Evolutionary conservation across 1,140 invertebrate species (phyloP).

Genomic region (Caenorhabditis briggsae): DNA sequence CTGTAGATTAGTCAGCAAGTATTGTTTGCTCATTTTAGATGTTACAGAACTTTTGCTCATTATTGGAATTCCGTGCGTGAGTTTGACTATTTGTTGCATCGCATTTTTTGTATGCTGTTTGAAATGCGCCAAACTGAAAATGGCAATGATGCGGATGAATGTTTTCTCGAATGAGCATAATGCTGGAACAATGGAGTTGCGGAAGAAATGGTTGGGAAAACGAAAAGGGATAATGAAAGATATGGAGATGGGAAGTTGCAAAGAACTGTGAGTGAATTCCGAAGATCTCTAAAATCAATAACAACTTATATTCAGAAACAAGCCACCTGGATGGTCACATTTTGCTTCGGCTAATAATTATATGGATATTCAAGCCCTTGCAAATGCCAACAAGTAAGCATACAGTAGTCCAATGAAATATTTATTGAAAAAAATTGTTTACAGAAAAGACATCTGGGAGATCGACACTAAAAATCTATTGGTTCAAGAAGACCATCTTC

Average conservation of each 20-base stretch:
- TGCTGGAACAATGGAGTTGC: not conserved
- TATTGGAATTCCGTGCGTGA: constrained; percentile 24
- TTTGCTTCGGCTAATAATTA: constrained; percentile 58
- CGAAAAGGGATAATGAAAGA: not conserved
- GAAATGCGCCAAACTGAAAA: constrained; percentile 41
- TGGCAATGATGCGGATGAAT: constrained; percentile 43
- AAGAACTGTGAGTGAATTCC: constrained; percentile 18
- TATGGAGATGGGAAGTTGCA: not conserved
- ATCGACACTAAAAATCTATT: constrained; percentile 50
- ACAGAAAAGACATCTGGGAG: constrained; percentile 60
- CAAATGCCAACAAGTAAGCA: constrained; percentile 47
- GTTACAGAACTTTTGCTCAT: constrained; percentile 22
- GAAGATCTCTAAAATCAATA: not conserved
- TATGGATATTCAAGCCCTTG: constrained; percentile 53
- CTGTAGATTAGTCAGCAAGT: too few relatives aligned
- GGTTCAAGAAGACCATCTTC: constrained; percentile 56
- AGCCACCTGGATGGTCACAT: not conserved
- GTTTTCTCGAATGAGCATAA: constrained; percentile 17
- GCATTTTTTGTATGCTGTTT: constrained; percentile 41
- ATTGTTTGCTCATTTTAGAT: not conserved
- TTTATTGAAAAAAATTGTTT: not conserved
- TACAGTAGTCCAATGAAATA: not conserved
- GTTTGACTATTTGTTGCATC: constrained; percentile 37
- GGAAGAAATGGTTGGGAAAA: constrained; percentile 13
- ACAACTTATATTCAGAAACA: not conserved